Evolutionary conservation across 2,797 vertebrate genomes (phyloP), one percentile per base, ranked within the genome.

Genomic region (Coregonus suidteri): DNA sequence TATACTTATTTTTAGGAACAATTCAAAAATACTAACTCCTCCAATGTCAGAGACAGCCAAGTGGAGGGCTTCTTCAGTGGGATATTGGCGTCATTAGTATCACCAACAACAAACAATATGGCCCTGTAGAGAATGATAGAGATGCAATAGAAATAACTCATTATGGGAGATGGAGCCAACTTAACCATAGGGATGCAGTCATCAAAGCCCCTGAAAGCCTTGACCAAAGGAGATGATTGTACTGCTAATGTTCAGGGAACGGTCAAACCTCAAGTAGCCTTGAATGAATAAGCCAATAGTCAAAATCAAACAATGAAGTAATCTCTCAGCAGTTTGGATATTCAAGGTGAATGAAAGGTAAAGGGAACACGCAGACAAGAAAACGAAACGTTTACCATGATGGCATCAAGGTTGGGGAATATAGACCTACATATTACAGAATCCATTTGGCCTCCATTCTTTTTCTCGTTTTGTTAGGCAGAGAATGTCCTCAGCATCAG

Each of bases 401-500:
- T n/a, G 15, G n/a, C 18, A 59, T 6, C 56, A 59, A 59, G 4
- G n/a, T 16, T 59, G 6, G 1, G 56, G 16, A n/a, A 59, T 59
- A 15, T 20, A 62, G 6, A 62, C 14, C n/a, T 9, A 62, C 9
- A 62, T 20, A 25, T 25, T 25, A 11, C 59, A 3, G 20, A 62
- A 62, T 25, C 9, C 9, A 9, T 9, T 47, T 9, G 25, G 25
- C 25, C 25, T 25, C 25, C 25, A 25, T 25, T 25, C 25, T 25
- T 25, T 25, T 47, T 47, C 41, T 2, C 9, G 41, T 62, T 47
- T 34, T 31, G 25, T 52, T 4, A n/a, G 54, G 47, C 3, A 54
- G 15, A 16, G 53, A 37, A 68, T 6, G n/a, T 70, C 35, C 14
- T 68, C 77, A 77, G 54, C 69, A 83, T 79, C 74, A 79, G 78